These are phyloP conservation scores for Scaptomyza parva DNA, from an alignment of 2,888 invertebrate genomes.

Conservation along the genomic window DNA sequence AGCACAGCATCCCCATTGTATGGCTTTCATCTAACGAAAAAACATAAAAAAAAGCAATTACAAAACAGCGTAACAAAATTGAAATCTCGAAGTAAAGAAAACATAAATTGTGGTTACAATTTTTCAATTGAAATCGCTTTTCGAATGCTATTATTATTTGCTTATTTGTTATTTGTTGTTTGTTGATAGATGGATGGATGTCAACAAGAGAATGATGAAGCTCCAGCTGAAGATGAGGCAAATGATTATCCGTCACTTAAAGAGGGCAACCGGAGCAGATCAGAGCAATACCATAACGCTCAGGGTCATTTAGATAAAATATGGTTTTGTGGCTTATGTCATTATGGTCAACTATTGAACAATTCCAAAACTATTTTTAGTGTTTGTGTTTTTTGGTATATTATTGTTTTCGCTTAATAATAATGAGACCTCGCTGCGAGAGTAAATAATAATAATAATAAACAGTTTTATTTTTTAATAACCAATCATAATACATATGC, in stretches of 20 bases:
- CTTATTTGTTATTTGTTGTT: constrained; percentile 50
- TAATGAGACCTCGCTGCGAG: constrained; percentile 63
- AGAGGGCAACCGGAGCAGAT: constrained; percentile 15
- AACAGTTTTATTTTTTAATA: constrained; percentile 26
- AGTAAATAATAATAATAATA: constrained; percentile 50
- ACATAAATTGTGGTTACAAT: constrained; percentile 61
- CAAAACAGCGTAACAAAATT: constrained; percentile 32
- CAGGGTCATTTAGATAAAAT: constrained; percentile 73
- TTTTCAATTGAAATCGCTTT: constrained; percentile 69
- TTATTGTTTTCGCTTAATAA: constrained; percentile 43
- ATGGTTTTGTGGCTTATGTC: constrained; percentile 64
- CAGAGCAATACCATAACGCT: constrained; percentile 13
- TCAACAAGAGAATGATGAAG: constrained; percentile 30
- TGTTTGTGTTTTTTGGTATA: constrained; percentile 36
- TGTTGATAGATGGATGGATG: constrained; percentile 59
- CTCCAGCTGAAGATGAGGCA: constrained; percentile 1
- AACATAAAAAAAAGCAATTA: constrained; percentile 1
- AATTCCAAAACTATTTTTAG: constrained; percentile 44
- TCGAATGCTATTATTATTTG: constrained; percentile 66
- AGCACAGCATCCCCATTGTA: constrained; percentile 43
- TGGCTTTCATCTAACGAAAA: constrained; percentile 13
- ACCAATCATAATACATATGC: constrained; percentile 22
- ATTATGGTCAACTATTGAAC: constrained; percentile 64
- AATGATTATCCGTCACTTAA: constrained; percentile 38
- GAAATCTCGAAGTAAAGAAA: constrained; percentile 12